Evolutionary conservation across 2,888 invertebrate species (phyloP).

Genomic region (Mythimna pallens): DNA sequence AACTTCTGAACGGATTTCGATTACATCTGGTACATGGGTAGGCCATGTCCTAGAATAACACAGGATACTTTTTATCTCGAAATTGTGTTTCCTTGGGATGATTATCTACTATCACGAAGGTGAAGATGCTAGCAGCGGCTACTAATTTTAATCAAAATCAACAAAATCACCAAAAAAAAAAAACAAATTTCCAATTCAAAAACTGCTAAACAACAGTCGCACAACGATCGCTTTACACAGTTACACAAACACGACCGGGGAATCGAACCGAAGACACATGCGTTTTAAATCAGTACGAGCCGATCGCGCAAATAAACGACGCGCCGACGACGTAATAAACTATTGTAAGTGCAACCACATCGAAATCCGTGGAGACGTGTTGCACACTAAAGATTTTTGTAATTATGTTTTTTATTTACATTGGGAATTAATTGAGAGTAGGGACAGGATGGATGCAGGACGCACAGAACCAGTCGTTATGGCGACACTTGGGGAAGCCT

Average conservation of each 20-base stretch:
- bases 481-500: too few species aligned
- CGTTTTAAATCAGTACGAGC: constrained; percentile 85
- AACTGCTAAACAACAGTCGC: constrained; percentile 26
- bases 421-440: not conserved
- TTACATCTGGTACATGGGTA: too few species aligned
- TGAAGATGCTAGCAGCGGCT: too few species aligned
- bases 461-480: too few species aligned
- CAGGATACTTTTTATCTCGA: too few species aligned
- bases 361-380: constrained; percentile 67
- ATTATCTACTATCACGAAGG: too few species aligned
- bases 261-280: constrained; percentile 86
- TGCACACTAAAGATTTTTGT: constrained; percentile 20
- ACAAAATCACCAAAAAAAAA: not conserved
- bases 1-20: too few species aligned
- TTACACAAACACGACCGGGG: constrained; percentile 66
- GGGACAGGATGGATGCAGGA: not conserved
- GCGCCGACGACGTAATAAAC: constrained; percentile 83
- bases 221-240: constrained; percentile 20
- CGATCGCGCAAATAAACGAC: constrained; percentile 86
- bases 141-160: not conserved
- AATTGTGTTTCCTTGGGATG: too few species aligned
- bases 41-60: too few species aligned
- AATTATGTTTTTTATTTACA: not conserved
- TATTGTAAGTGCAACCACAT: constrained; percentile 80
- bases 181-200: not conserved